Evolutionary conservation across 1,140 invertebrate species (phyloP).

Genomic region (Archegozetes longisetosus): DNA sequence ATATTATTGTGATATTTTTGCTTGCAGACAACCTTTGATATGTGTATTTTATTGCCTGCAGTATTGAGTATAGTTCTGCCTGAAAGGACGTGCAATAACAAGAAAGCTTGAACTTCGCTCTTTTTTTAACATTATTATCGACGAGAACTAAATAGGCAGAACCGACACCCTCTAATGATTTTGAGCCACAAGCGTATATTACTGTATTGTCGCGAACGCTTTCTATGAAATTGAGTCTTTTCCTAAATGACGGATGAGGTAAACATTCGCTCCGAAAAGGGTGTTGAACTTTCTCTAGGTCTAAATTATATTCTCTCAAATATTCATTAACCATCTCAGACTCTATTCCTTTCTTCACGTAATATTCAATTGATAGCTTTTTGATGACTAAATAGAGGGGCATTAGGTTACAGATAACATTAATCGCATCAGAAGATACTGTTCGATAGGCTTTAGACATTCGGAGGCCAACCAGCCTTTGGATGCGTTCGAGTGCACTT

Average conservation of each 20-base stretch:
- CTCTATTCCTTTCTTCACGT: not conserved
- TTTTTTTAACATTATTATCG: no score
- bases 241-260: no score
- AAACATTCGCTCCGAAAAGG: no score
- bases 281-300: no score
- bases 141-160: not conserved
- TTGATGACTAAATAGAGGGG: not conserved
- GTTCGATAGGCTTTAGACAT: constrained; percentile 1
- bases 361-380: not conserved
- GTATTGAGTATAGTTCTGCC: not conserved
- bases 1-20: no score
- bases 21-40: no score
- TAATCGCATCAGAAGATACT: not conserved
- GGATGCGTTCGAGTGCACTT: not conserved
- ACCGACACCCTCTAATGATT: not conserved
- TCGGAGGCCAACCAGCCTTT: not conserved
- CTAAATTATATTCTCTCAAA: no score
- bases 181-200: not conserved
- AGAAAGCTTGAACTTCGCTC: not conserved
- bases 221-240: no score
- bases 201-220: no score
- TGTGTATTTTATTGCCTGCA: not conserved
- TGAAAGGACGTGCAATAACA: not conserved
- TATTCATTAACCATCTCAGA: no score
- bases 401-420: not conserved